phyloP scores from a whole-genome alignment of 2,888 invertebrate genomes.

The Andrena minutula region DNA sequence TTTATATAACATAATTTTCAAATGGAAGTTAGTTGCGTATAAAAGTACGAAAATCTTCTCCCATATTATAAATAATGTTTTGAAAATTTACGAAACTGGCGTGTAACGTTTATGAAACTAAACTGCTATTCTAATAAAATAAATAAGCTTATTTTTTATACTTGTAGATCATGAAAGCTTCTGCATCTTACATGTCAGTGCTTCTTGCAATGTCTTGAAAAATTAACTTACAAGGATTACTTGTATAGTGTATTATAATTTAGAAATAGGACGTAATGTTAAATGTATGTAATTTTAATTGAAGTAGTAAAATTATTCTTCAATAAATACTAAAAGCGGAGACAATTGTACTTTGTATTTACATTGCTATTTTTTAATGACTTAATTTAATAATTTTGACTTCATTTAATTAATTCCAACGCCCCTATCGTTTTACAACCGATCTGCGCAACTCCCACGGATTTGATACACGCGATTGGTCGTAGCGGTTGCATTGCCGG shows the following conservation, averaged over 20 bases:
- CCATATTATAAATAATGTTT: background rate
- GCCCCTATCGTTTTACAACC: too few relatives aligned
- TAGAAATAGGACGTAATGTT: background rate
- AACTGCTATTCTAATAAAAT: background rate
- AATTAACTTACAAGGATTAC: background rate
- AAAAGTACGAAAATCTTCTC: background rate
- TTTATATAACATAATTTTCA: background rate
- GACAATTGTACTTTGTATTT: too few relatives aligned
- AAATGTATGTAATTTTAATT: background rate
- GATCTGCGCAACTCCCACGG: too few relatives aligned
- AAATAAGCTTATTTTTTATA: slow-evolving; percentile 20
- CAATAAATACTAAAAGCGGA: background rate
- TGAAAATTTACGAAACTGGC: background rate
- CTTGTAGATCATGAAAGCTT: slow-evolving; percentile 58
- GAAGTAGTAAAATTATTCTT: background rate
- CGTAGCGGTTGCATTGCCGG: too few relatives aligned
- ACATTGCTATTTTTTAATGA: too few relatives aligned
- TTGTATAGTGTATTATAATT: background rate
- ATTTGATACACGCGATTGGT: too few relatives aligned
- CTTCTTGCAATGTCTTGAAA: slow-evolving; percentile 55
- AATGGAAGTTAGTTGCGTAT: background rate
- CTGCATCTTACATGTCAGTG: slow-evolving; percentile 60
- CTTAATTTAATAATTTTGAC: too few relatives aligned
- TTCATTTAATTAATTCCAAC: too few relatives aligned
- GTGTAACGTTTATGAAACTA: background rate